Base-by-base conservation (phyloP, 2,888 invertebrate genomes). In the Spodoptera exigua region DNA sequence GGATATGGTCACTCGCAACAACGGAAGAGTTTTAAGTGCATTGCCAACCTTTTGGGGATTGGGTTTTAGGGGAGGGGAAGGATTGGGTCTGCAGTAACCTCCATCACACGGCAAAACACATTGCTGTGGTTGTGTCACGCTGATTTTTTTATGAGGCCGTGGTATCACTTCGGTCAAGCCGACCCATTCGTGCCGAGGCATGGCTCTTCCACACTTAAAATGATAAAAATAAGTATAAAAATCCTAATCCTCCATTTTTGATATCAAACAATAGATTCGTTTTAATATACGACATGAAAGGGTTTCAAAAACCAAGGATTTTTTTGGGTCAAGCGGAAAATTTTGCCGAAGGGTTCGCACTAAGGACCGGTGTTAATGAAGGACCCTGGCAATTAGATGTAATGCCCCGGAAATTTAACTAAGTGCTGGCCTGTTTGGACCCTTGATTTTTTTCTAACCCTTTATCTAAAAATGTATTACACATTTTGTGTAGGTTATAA, bases 371-470 rank as follows among this genome's bases (percentile, higher is more conserved):
- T 49, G 40, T 43, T 43, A 68, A 55, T 39, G 36, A 45, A 27
- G 45, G n/a, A 21, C 46, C 27, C 17, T 40, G n/a, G 58, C 18
- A 46, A 59, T 68, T 72, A 55, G 62, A 67, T 58, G 47, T 45
- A 67, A 72, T 58, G 48, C 14, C 2, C 35, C 44, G 40, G 39
- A 46, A 67, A 58, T 34, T 37, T 36, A 41, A 70, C 51, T 61
- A 43, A 52, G 27, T 46, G 49, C 60, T 37, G 56, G 43, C 13
- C 9, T 34, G 39, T 47, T 43, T n/a, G 37, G 49, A 35, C 35
- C 39, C 18, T 44, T 46, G 7, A 3, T 13, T 36, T 36, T 34
- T 7, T 36, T 36, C 5, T 36, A 3, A 18, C 14, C 34, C 14
- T 40, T 61, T 56, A 44, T 56, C 56, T 40, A 12, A 17, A 35